Base-by-base conservation (phyloP, 2,797 vertebrate species). In the Hipposideros larvatus region DNA sequence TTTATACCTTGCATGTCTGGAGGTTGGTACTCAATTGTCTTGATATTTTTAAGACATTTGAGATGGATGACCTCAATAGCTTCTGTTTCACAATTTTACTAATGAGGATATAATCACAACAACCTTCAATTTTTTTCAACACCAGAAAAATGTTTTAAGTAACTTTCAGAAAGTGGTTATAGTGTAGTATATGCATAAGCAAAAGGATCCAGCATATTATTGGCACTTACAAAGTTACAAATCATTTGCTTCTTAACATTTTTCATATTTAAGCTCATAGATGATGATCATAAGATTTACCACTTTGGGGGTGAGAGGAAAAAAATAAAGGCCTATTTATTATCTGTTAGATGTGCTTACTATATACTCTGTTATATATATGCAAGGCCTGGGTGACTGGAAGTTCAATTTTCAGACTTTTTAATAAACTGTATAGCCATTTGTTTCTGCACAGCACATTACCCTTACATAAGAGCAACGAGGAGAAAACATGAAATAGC, bases 401-500 rank as follows among this genome's bases (percentile, higher is more conserved):
- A 98, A 98, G 98, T 98, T 95, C 97, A 98, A 98, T 97, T 98
- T 98, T 98, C 98, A 99, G 98, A 98, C 93, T 98, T 98, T 98
- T 98, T 98, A 99, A 98, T 98, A 98, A 98, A 98, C 98, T 99
- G 99, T 98, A 98, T 99, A 99, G 98, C 98, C 99, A 99, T 99
- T 98, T 99, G 99, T 99, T 99, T 99, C 99, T 98, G 98, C 98
- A 99, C 98, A 98, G 97, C 98, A 98, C 98, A 98, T 98, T 98
- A 98, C 96, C 98, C 98, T 98, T 98, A 99, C 98, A 99, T 99
- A 98, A 99, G 99, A 99, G 99, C 99, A 99, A 99, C 99, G 98
- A 99, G 99, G 99, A 99, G 99, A 99, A 99, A 99, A 99, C 98
- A 99, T 99, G 99, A 99, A 99, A 99, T 99, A 99, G 98, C 98